A percentile compares a stretch with the other conserved stretches of the same genome.
These are phyloP conservation scores for Scaptomyza cyrtandrae DNA, from an alignment of 2,888 invertebrate genomes.

Conservation along the genomic window DNA sequence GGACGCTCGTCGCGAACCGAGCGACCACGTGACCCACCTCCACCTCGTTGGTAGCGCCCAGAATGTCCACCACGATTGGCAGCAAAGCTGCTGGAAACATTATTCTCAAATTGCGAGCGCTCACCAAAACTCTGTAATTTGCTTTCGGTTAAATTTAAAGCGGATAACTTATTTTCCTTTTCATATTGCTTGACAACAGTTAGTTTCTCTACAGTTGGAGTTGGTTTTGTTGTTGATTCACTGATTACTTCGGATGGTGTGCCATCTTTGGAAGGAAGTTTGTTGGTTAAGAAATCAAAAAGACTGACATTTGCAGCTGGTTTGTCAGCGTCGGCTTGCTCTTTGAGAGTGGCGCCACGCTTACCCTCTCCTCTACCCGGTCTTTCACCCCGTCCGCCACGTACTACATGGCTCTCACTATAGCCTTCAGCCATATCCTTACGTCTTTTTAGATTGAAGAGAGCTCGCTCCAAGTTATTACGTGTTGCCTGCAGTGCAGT, in stretches of 20 bases:
- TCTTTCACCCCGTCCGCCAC: constrained; percentile 48
- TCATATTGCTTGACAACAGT: constrained; percentile 36
- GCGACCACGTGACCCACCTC: constrained; percentile 47
- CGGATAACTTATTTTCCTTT: constrained; percentile 31
- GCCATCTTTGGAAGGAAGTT: constrained; percentile 85
- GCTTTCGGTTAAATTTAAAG: constrained; percentile 12
- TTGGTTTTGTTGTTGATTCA: constrained; percentile 17
- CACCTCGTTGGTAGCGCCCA: constrained; percentile 38
- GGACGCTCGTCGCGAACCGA: constrained; percentile 50
- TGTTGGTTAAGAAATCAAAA: constrained; percentile 93
- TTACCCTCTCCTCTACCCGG: constrained; percentile 67
- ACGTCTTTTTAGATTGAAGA: constrained; percentile 88
- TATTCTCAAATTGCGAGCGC: constrained; percentile 83
- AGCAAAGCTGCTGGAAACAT: constrained; percentile 84
- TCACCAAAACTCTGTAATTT: constrained; percentile 42
- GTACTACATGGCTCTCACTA: constrained; percentile 32
- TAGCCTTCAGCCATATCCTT: constrained; percentile 84
- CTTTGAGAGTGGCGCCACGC: constrained; percentile 84
- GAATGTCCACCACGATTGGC: constrained; percentile 71
- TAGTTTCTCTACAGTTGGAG: constrained; percentile 48
- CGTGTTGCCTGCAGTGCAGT: constrained; percentile 89
- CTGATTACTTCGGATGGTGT: constrained; percentile 18
- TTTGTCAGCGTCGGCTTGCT: constrained; percentile 87
- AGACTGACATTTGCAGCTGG: constrained; percentile 92
- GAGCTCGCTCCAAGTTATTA: constrained; percentile 90